A percentile compares a stretch with the other conserved stretches of the same genome.
Evolutionary conservation across 2,888 invertebrate species (phyloP).

Genomic region (Prosopocoilus inquinatus): DNA sequence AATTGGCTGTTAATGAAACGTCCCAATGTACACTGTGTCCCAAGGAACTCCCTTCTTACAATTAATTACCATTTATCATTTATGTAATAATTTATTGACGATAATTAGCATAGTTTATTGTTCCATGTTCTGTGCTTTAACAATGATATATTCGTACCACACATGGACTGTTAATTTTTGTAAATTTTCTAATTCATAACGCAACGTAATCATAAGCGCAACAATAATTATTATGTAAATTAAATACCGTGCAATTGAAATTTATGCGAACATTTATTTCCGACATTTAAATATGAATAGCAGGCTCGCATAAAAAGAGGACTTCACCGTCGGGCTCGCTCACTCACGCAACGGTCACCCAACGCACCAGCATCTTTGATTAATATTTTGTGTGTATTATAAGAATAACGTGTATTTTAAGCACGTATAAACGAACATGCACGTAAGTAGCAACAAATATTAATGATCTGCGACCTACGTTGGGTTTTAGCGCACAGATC

Average conservation of each 20-base stretch:
- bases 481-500: neutral
- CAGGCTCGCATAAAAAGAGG: neutral
- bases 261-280: neutral
- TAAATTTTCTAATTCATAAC: no score
- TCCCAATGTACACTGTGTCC: no score
- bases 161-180: no score
- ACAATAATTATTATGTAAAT: neutral
- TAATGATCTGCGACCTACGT: neutral
- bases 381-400: neutral
- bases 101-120: no score
- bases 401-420: neutral
- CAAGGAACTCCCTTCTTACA: no score
- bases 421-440: neutral
- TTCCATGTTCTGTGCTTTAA: no score
- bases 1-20: no score
- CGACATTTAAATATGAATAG: neutral
- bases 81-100: no score
- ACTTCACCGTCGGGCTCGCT: neutral
- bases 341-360: neutral
- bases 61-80: no score
- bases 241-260: neutral
- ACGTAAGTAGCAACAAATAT: slow-evolving; percentile 1
- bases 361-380: neutral
- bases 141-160: no score
- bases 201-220: no score